phyloP scores from a whole-genome alignment of 1,140 invertebrate species.

The Saccostrea cuccullata region DNA sequence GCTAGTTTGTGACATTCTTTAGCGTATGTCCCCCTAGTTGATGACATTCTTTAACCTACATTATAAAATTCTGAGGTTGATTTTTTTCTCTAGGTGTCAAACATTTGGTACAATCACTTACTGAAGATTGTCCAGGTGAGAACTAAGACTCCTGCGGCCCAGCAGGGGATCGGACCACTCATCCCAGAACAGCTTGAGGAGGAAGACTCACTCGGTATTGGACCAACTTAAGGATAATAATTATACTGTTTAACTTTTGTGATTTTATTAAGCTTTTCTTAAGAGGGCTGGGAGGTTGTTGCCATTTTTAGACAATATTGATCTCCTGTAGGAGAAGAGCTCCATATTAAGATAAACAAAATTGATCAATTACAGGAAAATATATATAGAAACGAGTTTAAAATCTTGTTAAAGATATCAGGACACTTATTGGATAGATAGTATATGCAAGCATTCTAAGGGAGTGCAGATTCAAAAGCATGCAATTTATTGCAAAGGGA shows the following conservation, averaged over 20 bases:
- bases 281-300: too few species aligned
- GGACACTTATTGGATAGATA: too few species aligned
- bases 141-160: slow-evolving; percentile 70
- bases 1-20: neutral
- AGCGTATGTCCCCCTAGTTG: neutral
- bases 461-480: too few species aligned
- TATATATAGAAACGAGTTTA: neutral
- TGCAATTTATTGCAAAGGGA: too few species aligned
- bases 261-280: too few species aligned
- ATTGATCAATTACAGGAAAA: neutral
- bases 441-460: too few species aligned
- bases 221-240: neutral
- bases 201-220: slow-evolving; percentile 70
- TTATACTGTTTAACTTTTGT: too few species aligned
- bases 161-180: slow-evolving; percentile 73
- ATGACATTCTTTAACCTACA: neutral
- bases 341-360: too few species aligned
- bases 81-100: slow-evolving; percentile 70
- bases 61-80: too few species aligned
- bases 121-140: slow-evolving; percentile 71
- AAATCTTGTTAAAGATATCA: too few species aligned
- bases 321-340: too few species aligned
- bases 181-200: slow-evolving; percentile 67
- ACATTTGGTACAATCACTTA: slow-evolving; percentile 76
- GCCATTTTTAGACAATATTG: too few species aligned